Percentiles rank a stretch among this genome's conserved stretches.
phyloP scores from a whole-genome alignment of 2,888 invertebrate species.

The Melanophora roralis region DNA sequence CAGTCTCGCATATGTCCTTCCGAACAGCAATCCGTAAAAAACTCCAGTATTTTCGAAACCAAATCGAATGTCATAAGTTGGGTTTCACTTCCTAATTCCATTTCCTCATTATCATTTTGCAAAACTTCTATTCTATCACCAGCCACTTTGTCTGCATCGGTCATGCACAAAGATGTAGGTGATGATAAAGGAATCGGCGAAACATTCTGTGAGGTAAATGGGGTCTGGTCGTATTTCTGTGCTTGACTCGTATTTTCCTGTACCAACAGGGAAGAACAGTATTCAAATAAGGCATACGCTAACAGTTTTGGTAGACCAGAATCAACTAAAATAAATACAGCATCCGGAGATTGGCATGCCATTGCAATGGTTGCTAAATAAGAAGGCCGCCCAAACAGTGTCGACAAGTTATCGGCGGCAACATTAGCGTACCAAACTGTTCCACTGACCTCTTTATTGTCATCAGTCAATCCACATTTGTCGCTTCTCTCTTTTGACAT shows the following conservation, averaged over 20 bases:
- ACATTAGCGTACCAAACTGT: conserved; percentile 81
- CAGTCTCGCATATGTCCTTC: conserved; percentile 91
- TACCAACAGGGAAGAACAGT: conserved; percentile 72
- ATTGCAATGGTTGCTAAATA: conserved; percentile 87
- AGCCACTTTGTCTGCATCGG: conserved; percentile 78
- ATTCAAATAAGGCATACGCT: conserved; percentile 81
- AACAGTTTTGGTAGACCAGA: conserved; percentile 84
- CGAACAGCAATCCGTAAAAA: conserved; percentile 88
- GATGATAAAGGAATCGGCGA: conserved; percentile 4
- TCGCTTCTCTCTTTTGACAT: conserved; percentile 60
- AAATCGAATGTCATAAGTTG: conserved; percentile 80
- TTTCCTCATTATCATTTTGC: conserved; percentile 29
- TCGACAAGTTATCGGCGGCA: conserved; percentile 79
- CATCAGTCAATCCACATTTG: conserved; percentile 82
- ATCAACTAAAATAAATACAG: conserved; percentile 86
- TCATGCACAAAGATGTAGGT: conserved; percentile 68
- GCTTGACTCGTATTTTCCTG: conserved; percentile 65
- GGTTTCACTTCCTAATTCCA: conserved; percentile 21
- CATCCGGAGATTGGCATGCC: conserved; percentile 88
- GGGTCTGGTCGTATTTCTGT: conserved; percentile 21
- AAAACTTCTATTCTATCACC: conserved; percentile 64
- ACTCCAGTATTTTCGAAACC: conserved; percentile 84
- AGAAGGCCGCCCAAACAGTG: conserved; percentile 80
- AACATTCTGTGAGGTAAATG: neutral
- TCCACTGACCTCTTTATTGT: conserved; percentile 80